Base-by-base conservation (phyloP, 2,113 vertebrate species). In the Phylloscopus whistleri region DNA sequence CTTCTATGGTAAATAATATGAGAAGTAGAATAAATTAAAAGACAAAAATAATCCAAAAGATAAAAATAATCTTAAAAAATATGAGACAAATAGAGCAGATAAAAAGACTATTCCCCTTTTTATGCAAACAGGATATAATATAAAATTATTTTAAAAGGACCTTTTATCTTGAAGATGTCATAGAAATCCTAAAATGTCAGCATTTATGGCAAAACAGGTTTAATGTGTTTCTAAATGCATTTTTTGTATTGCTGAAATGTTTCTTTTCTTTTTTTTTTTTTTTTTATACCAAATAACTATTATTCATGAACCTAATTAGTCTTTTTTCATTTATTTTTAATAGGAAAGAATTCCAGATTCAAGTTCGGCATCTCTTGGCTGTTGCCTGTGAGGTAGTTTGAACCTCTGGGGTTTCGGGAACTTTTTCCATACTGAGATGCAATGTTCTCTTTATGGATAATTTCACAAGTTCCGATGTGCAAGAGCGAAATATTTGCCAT, bases 391-490 rank as follows among this genome's bases (percentile, higher is more conserved):
- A 80, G 27, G 44, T 41, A 74, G 22, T 58, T 86, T 53, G 41
- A 77, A 24, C 51, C 41, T 60, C 51, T 53, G 9, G 33, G 11
- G 1, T 69, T 44, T 81, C 3, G 3, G 22, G 23, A 60, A 31
- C 33, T 37, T 84, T 73, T 93, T 31, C 9, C 39, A 2, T 37
- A 59, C 19, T 62, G 46, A 64, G 44, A 5, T 77, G 10, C 21
- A 24, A 1, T n/a, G 6, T 67, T 66, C 37, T 63, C 7, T 63
- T 3, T 49, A 0, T 23, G 16, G 64, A 35, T 51, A 66, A 26
- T 68, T 41, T 44, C 20, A 46, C 4, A 46, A 74, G 18, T 63
- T 93, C 9, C 46, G 35, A 5, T 79, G 44, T 66, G 5, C 18
- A 51, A 48, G 24, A 44, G 22, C 87, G 37, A 63, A 75, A 22